Base-by-base conservation (phyloP, 2,113 vertebrate species). In the Thryonomys swinderianus region DNA sequence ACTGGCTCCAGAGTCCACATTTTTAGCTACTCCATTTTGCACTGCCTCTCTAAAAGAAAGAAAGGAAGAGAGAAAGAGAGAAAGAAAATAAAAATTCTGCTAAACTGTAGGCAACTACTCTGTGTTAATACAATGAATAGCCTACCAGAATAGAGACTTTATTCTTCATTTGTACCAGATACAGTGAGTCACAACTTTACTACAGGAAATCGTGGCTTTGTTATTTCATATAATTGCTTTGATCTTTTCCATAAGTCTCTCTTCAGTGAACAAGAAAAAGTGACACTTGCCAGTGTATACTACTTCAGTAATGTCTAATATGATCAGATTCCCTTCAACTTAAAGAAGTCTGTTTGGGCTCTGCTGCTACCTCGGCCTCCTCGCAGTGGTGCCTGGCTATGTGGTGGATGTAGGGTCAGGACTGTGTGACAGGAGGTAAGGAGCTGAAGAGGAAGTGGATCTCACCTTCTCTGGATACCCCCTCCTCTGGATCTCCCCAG, bases 341-440 rank as follows among this genome's bases (percentile, higher is more conserved):
- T 45, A 53, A 76, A 71, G 62, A n/a, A 23, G 18, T 18, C 27
- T n/a, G 16, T 55, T 40, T 13, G 3, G 8, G 3, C 30, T 91
- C 4, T 14, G 0, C 48, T 73, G 25, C 8, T n/a, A 2, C 9
- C 9, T 10, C 4, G 25, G 0, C 23, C 18, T 37, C 69, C 55
- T 71, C 45, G 40, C 9, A 8, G 30, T 73, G 51, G 55, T 40
- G 12, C 2, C 17, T 62, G 17, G 23, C 25, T 66, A 0, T 53
- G 7, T 25, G 2, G 11, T 27, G 13, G 61, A 53, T 32, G 21
- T 1, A 5, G 0, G 17, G 11, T 17, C 80, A 45, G 89, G 42
- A 9, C 40, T n/a, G 27, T 5, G 1, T 2, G 4, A 14, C 8
- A 12, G 21, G 2, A 11, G 12, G 20, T 34, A 0, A 9, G 13